These are phyloP conservation scores for Metalampra italica DNA, from an alignment of 2,888 invertebrate species.

Conservation along the genomic window DNA sequence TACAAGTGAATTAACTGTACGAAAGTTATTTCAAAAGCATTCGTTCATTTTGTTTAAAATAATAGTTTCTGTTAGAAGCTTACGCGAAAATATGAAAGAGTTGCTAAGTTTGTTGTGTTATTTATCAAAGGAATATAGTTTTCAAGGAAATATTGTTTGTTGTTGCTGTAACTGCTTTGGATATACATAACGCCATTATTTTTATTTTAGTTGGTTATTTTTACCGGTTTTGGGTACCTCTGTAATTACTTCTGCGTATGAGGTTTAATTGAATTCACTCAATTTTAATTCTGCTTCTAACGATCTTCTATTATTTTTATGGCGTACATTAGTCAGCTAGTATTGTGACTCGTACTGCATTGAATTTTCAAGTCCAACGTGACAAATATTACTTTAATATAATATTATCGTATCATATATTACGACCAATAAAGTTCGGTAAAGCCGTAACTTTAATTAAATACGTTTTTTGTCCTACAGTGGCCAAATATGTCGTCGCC, in stretches of 20 bases:
- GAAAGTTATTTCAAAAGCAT: conserved; percentile 26
- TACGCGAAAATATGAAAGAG: not conserved
- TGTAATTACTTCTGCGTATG: too few species aligned
- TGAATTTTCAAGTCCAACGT: not conserved
- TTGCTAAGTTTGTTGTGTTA: not conserved
- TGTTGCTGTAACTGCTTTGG: too few species aligned
- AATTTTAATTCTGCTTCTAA: too few species aligned
- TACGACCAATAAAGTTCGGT: not conserved
- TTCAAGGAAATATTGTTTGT: too few species aligned
- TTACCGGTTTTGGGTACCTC: too few species aligned
- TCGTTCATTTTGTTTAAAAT: conserved; percentile 13
- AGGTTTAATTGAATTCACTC: too few species aligned
- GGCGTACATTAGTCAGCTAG: too few species aligned
- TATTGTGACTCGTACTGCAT: too few species aligned
- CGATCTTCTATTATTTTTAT: too few species aligned
- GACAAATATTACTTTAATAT: not conserved
- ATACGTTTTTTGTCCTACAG: not conserved
- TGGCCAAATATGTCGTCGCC: conserved; percentile 55
- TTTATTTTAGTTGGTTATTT: too few species aligned
- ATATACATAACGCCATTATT: too few species aligned
- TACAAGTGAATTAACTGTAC: conserved; percentile 27
- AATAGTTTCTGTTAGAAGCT: not conserved
- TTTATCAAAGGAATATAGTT: too few species aligned
- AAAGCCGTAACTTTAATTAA: not conserved
- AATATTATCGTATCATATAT: not conserved